phyloP scores from a whole-genome alignment of 2,888 invertebrate genomes.

The Anorthoa munda region DNA sequence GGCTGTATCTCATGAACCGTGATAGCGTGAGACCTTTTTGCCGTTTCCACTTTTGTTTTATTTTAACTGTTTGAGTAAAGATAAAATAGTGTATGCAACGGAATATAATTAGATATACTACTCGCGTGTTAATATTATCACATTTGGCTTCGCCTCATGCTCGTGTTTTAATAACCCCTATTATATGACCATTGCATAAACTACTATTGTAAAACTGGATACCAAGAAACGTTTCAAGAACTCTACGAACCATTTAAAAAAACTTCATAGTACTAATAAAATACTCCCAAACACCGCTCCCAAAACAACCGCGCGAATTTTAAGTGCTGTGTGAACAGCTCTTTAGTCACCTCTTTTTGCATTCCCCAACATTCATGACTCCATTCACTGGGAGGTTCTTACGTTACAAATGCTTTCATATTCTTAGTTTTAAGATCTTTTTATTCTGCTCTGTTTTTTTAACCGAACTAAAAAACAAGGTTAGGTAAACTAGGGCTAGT shows the following conservation, averaged over 20 bases:
- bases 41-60: too few species aligned
- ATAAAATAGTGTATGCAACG: too few species aligned
- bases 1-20: too few species aligned
- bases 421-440: slow-evolving; percentile 51
- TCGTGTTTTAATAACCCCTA: too few species aligned
- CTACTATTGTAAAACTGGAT: background rate
- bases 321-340: slow-evolving; percentile 25
- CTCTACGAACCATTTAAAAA: background rate
- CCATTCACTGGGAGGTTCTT: slow-evolving; percentile 53
- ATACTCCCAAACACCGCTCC: background rate
- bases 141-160: too few species aligned
- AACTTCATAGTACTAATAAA: background rate
- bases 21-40: too few species aligned
- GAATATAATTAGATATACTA: too few species aligned
- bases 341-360: slow-evolving; percentile 50
- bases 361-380: slow-evolving; percentile 54
- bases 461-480: slow-evolving; percentile 38
- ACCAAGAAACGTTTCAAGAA: background rate
- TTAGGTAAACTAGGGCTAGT: slow-evolving; percentile 13
- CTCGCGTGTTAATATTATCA: too few species aligned
- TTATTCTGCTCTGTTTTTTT: slow-evolving; percentile 47
- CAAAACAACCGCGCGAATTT: background rate
- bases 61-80: too few species aligned
- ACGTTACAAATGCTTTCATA: slow-evolving; percentile 61
- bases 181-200: too few species aligned